Conservation (phyloP, 2,888 invertebrate species). For the Alloplasta piceator region DNA sequence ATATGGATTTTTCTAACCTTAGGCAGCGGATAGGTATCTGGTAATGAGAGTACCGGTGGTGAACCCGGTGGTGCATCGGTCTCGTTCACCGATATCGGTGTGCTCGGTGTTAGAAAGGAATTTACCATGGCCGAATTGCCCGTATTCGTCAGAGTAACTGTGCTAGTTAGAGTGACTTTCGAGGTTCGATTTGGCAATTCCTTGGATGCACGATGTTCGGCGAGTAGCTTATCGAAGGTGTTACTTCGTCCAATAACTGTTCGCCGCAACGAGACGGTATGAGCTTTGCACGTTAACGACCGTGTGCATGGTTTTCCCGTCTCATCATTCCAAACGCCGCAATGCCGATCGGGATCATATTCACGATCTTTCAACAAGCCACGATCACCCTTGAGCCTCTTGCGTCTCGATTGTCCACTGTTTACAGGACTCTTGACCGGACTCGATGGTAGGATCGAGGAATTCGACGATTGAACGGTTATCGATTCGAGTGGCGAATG, state of each 20-base stretch:
- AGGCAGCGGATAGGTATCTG: slow-evolving; percentile 82
- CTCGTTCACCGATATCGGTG: slow-evolving; percentile 85
- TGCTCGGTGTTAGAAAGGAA: slow-evolving; percentile 78
- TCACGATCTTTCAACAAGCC: slow-evolving; percentile 85
- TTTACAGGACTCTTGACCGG: slow-evolving; percentile 79
- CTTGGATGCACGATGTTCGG: slow-evolving; percentile 89
- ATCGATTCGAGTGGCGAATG: slow-evolving; percentile 79
- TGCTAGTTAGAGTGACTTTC: slow-evolving; percentile 71
- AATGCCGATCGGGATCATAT: slow-evolving; percentile 93
- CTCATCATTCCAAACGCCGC: slow-evolving; percentile 90
- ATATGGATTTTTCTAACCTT: slow-evolving; percentile 74
- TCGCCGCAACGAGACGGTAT: slow-evolving; percentile 88
- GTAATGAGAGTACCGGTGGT: slow-evolving; percentile 81
- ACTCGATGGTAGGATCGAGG: slow-evolving; percentile 69
- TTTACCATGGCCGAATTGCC: slow-evolving; percentile 66
- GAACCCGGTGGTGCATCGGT: slow-evolving; percentile 85
- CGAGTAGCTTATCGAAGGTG: slow-evolving; percentile 90
- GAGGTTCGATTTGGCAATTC: slow-evolving; percentile 82
- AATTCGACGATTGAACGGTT: slow-evolving; percentile 71
- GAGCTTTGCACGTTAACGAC: slow-evolving; percentile 90
- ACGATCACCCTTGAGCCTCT: slow-evolving; percentile 80
- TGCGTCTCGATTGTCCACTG: slow-evolving; percentile 77
- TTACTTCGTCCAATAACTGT: slow-evolving; percentile 89
- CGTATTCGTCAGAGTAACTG: slow-evolving; percentile 71
- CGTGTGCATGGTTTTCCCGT: slow-evolving; percentile 90